Evolutionary conservation across 2,888 invertebrate species (phyloP), one percentile per base, ranked within the genome.

Genomic region (Fragum fragum): DNA sequence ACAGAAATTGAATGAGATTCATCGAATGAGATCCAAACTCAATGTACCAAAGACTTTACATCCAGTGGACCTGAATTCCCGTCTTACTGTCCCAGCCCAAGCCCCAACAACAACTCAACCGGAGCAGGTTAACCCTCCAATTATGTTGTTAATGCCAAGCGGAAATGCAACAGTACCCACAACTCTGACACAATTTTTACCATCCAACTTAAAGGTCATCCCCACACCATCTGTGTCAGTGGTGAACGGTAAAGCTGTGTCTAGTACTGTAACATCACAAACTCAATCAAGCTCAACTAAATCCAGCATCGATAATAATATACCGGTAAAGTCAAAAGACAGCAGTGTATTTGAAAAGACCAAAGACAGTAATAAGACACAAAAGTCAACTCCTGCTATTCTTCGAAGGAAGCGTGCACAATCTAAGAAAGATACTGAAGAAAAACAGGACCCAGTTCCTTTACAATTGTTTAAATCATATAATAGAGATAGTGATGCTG

Each of bases 381-480:
- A 23, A 14, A 28, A 47, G 29, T 47, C 32, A n/a, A 32, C 26
- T 21, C 74, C 74, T 1, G 16, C 52, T 28, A 74, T 74, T 39
- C 55, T 74, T 11, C 23, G 74, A 7, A 14, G 74, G 23, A 74
- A 74, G 32, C 53, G 18, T 23, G 52, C 1, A 36, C 7, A 26
- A 21, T 2, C 47, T 18, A 18, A 16, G 2, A 29, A 61, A n/a
- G n/a, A 7, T 32, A 6, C 9, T 9, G 18, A 36, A 42, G n/a
- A 68, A 23, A 42, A 21, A n/a, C 32, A 71, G 21, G 55, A 29
- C 39, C 68, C 32, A 63, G 61, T 73, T 42, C 82, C 82, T 57
- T 73, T 79, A 55, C 76, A 79, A 5, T 71, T 83, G 47, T 83
- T 36, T 36, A 59, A 73, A 61, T 68, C 78, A 3, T 68, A 57